A percentile compares a stretch with the other conserved stretches of the same genome.
These are phyloP conservation scores for Sciurus carolinensis DNA, from an alignment of 2,797 vertebrate species.

Conservation along the genomic window DNA sequence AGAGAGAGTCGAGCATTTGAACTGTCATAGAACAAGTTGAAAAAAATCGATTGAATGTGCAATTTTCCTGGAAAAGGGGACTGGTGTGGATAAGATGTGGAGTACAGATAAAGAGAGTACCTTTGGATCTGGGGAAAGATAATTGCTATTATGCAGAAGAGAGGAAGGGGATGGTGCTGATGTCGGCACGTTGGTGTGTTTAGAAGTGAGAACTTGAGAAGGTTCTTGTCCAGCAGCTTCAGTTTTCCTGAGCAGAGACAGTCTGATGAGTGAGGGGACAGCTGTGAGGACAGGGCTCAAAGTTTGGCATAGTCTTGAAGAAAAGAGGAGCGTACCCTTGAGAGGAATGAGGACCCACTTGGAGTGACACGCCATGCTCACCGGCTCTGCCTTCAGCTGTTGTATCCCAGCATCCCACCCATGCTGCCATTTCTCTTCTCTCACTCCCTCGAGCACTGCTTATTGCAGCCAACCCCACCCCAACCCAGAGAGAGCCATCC, in stretches of 20 bases:
- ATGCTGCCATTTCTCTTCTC: not conserved
- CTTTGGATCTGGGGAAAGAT: not conserved
- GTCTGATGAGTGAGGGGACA: not conserved
- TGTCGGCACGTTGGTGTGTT: not conserved
- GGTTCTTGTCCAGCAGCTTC: not conserved
- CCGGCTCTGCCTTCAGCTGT: not conserved
- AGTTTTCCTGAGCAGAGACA: not conserved
- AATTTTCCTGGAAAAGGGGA: not conserved
- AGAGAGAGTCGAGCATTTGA: not conserved
- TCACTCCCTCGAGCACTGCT: not conserved
- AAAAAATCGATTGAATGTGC: constrained; percentile 17
- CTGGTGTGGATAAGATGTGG: not conserved
- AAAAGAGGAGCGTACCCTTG: not conserved
- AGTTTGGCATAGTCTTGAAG: not conserved
- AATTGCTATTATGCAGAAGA: not conserved
- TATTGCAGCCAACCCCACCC: not conserved
- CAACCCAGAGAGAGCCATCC: not conserved
- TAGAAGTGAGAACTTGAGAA: not conserved
- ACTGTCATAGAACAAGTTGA: constrained; percentile 34
- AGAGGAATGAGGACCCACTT: not conserved
- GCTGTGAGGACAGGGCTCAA: not conserved
- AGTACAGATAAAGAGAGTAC: not conserved
- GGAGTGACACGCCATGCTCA: not conserved
- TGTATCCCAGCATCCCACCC: not conserved
- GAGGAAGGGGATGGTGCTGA: not conserved